Percentiles rank a stretch among this genome's conserved stretches.
These are phyloP conservation scores for Proctacanthus coquilletti DNA, from an alignment of 1,140 invertebrate genomes.

Conservation along the genomic window DNA sequence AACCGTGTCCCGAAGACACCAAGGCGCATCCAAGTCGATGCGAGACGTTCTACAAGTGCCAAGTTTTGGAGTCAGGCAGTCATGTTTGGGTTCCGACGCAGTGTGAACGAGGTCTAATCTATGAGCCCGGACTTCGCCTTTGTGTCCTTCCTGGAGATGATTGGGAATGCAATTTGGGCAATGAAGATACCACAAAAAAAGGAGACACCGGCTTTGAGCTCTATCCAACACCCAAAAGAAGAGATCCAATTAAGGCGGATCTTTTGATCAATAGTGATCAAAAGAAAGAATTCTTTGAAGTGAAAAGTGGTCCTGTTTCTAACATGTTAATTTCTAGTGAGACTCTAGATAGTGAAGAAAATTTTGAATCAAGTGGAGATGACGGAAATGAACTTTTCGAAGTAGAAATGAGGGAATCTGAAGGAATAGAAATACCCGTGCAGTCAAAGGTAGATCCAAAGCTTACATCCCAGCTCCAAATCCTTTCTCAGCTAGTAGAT, in stretches of 20 bases:
- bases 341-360: neutral
- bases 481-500: conserved; percentile 26
- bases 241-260: no score
- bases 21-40: conserved; percentile 34
- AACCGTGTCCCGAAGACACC: conserved; percentile 32
- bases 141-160: conserved; percentile 34
- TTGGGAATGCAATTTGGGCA: conserved; percentile 22
- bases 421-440: conserved; percentile 2
- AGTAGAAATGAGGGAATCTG: neutral
- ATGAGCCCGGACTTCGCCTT: conserved; percentile 30
- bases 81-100: conserved; percentile 35
- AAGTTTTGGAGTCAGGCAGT: conserved; percentile 29
- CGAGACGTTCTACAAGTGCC: conserved; percentile 34
- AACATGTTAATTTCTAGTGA: no score
- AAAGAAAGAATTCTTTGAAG: no score
- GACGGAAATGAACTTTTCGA: neutral
- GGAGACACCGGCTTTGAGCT: no score
- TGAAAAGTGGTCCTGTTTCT: no score
- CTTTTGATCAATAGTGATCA: no score
- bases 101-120: conserved; percentile 34
- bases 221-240: no score
- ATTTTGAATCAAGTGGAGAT: conserved; percentile 7
- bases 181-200: no score
- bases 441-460: conserved; percentile 18
- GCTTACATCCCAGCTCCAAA: conserved; percentile 23